phyloP scores from a whole-genome alignment of 2,797 vertebrate species.

The Gadopsis bispinosus region DNA sequence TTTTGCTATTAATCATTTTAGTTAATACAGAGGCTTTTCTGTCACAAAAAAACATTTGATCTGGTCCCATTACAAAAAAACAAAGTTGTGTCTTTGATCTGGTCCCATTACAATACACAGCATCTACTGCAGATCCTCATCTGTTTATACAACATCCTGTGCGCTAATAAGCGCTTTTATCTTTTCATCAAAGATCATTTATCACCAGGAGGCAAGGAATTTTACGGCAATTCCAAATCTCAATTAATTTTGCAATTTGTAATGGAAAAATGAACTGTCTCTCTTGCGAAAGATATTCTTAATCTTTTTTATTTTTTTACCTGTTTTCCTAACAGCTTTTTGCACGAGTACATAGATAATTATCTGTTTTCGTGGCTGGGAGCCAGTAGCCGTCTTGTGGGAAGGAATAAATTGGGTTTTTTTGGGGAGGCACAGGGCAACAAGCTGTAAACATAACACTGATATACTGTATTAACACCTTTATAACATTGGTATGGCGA shows the following conservation, averaged over 20 bases:
- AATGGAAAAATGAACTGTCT: slow-evolving; percentile 7
- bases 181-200: neutral
- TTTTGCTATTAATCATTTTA: no score
- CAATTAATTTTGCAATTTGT: slow-evolving; percentile 8
- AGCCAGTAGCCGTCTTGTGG: slow-evolving; percentile 5
- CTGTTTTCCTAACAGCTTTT: slow-evolving; percentile 18
- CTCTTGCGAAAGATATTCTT: neutral
- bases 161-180: neutral
- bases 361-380: slow-evolving; percentile 43
- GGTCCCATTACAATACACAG: neutral
- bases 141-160: neutral
- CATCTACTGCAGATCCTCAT: neutral
- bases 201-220: neutral
- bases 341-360: slow-evolving; percentile 26
- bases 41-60: neutral
- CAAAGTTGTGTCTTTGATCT: neutral
- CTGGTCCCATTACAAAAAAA: neutral
- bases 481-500: neutral
- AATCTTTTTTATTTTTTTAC: slow-evolving; percentile 8
- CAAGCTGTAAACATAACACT: neutral
- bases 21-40: no score
- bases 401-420: neutral
- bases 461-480: neutral
- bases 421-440: neutral
- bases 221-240: neutral